Base-by-base conservation (phyloP, 64 coral and sea anemone species). In the Montipora foliosa region DNA sequence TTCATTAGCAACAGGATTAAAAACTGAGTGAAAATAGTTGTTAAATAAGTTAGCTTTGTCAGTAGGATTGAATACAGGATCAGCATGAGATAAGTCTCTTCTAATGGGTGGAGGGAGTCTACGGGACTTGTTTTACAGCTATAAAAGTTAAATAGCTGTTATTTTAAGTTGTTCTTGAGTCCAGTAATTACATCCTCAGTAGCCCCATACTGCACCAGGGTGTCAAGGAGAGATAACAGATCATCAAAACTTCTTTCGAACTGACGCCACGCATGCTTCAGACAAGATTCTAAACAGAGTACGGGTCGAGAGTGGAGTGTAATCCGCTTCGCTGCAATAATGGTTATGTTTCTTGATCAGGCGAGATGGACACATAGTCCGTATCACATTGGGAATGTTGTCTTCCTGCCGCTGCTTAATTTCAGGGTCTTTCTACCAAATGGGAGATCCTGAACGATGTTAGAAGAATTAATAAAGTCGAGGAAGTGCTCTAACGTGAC, bases 1-100 rank as follows among this genome's bases (percentile, higher is more conserved):
- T 57, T 57, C 53, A 8, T 57, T 57, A 11, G 4, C 53, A 57
- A 57, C 53, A 11, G 1, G 53, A 11, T 57, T 57, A 0, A 57
- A 57, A 57, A 57, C 53, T 57, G 53, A 57, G 53, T 57, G 53
- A 57, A 57, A 57, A 57, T 57, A 11, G 53, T 70, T 20, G 84
- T 87, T 87, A 67, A 87, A 87, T 46, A 87, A 71, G 19, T 74
- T 87, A 20, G 84, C 46, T 71, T 87, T 87, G 37, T 70, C 60
- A 67, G 71, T 67, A 87, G 67, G 84, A 71, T 70, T 71, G 71
- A 67, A 72, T 8, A 46, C 84, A 70, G 84, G 64, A 21, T 45
- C 64, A 70, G 59, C 1, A 87, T 87, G 67, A 73, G 66, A 72
- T 74, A 73, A 72, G 67, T 77, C 74, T 77, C 74, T 77, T 44